phyloP scores from a whole-genome alignment of 2,888 invertebrate genomes.

The Euclidia mi region DNA sequence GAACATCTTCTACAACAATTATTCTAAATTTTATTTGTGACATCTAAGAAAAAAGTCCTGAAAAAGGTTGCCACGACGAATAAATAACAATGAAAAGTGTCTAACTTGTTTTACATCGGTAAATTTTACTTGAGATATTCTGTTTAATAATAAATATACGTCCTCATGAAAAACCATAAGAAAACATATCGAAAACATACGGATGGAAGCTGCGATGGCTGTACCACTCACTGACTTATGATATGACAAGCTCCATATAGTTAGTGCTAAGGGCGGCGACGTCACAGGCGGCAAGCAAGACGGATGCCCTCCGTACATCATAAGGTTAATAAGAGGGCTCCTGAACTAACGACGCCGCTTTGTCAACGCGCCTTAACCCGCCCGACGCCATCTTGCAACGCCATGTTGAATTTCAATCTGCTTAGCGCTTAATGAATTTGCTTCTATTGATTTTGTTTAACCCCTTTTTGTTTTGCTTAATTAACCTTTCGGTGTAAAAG shows the following conservation, averaged over 20 bases:
- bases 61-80: no score
- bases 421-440: conserved; percentile 90
- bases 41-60: no score
- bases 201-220: not conserved
- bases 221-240: conserved; percentile 16
- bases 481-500: conserved; percentile 87
- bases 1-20: no score
- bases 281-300: conserved; percentile 76
- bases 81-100: no score
- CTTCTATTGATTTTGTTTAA: conserved; percentile 90
- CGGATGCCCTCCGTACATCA: conserved; percentile 88
- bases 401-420: conserved; percentile 89
- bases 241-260: conserved; percentile 40
- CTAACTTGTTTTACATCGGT: no score
- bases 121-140: no score
- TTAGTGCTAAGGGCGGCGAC: conserved; percentile 60
- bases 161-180: no score
- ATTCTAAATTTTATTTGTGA: no score
- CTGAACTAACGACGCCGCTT: conserved; percentile 89
- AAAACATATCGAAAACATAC: no score
- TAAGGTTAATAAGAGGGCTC: conserved; percentile 91
- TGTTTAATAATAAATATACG: no score
- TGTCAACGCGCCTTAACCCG: conserved; percentile 88
- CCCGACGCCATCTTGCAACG: conserved; percentile 83
- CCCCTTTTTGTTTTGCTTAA: conserved; percentile 90